Evolutionary conservation across 1,140 invertebrate genomes (phyloP).

Genomic region (Dendroctonus ponderosae): DNA sequence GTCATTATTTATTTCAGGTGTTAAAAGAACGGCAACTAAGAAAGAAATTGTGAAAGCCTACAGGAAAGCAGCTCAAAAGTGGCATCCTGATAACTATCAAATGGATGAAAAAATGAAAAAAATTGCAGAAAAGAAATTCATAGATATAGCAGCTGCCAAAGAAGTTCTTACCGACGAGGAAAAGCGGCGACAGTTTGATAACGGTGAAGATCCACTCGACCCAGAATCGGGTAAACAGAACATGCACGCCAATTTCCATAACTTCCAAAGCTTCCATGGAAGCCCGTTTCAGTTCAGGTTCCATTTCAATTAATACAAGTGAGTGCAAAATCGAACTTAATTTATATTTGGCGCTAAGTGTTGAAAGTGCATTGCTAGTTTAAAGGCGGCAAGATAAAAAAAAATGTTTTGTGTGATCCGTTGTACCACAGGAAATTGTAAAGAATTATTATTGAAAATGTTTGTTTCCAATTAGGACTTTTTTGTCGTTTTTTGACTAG

Average conservation of each 20-base stretch:
- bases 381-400: no score
- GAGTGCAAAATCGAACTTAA: no score
- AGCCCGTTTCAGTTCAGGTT: constrained; percentile 95
- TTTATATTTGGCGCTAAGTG: no score
- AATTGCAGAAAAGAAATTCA: constrained; percentile 95
- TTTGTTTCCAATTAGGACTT: no score
- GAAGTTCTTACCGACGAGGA: constrained; percentile 88
- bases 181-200: constrained; percentile 90
- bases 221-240: constrained; percentile 75
- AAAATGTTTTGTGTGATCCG: no score
- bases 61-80: constrained; percentile 94
- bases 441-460: no score
- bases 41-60: constrained; percentile 95
- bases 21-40: constrained; percentile 84
- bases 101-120: constrained; percentile 86
- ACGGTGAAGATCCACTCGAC: constrained; percentile 95
- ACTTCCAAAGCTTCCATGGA: constrained; percentile 85
- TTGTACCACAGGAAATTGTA: no score
- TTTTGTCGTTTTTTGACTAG: no score
- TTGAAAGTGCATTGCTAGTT: no score
- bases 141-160: constrained; percentile 98
- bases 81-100: constrained; percentile 97
- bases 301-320: constrained; percentile 68
- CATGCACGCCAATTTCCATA: constrained; percentile 65
- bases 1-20: constrained; percentile 54